A percentile compares a stretch with the other conserved stretches of the same genome.
Conservation (phyloP, 2,797 vertebrate species). For the Takifugu ocellatus region DNA sequence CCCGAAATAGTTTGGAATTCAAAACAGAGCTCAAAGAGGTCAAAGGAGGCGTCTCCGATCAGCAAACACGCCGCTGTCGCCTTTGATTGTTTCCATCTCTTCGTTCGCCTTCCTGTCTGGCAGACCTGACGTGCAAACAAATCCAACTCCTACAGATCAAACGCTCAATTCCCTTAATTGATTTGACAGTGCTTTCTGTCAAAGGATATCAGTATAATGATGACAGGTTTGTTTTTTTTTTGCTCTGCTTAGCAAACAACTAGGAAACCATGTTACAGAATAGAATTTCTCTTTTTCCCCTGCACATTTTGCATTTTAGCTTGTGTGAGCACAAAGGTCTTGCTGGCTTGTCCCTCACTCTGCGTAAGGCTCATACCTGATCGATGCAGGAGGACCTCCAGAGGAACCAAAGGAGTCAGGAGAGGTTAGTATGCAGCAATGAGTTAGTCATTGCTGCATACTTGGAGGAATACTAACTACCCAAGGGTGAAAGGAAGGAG, state of each 20-base stretch:
- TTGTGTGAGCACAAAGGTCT: no score
- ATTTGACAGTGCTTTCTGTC: slow-evolving; percentile 7
- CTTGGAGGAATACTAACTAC: no score
- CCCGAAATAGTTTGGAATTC: slow-evolving; percentile 47
- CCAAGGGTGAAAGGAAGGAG: no score
- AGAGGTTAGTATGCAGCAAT: no score
- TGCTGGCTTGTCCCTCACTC: no score
- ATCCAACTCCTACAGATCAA: slow-evolving; percentile 22
- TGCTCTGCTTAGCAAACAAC: background rate
- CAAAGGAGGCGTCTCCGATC: slow-evolving; percentile 51
- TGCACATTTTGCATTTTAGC: no score
- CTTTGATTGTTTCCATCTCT: slow-evolving; percentile 39
- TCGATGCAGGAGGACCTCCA: no score
- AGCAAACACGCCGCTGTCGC: slow-evolving; percentile 39
- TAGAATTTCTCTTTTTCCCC: background rate
- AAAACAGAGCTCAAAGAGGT: slow-evolving; percentile 34
- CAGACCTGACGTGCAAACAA: slow-evolving; percentile 26
- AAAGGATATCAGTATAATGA: background rate
- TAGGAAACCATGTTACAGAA: background rate
- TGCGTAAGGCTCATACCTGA: no score
- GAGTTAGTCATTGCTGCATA: no score
- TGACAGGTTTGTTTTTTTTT: background rate
- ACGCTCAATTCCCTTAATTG: background rate
- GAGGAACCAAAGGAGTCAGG: no score
- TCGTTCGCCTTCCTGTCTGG: slow-evolving; percentile 34